Conservation (phyloP, 2,797 vertebrate genomes). For the Eurystomus glaucurus region DNA sequence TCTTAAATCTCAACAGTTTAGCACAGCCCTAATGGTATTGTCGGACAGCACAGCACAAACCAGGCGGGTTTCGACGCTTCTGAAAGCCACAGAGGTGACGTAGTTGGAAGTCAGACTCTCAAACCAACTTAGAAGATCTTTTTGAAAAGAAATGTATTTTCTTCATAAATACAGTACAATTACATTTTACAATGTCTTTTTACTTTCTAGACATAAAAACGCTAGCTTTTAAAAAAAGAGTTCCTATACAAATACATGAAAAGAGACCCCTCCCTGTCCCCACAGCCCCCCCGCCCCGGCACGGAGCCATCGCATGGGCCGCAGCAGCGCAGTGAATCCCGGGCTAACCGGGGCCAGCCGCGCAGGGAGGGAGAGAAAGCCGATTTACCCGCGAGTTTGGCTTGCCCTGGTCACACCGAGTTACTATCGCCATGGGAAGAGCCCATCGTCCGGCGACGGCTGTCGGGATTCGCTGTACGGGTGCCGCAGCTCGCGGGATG, state of each 20-base stretch:
- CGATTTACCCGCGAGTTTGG: fast-evolving
- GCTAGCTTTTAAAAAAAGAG: slow-evolving; percentile 68
- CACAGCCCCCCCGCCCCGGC: neutral
- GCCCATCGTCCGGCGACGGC: fast-evolving
- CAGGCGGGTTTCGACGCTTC: neutral
- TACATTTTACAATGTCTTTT: slow-evolving; percentile 71
- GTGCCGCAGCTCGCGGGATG: fast-evolving
- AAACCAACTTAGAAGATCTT: slow-evolving; percentile 29
- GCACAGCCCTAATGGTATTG: fast-evolving
- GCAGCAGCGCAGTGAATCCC: neutral
- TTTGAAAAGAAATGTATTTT: slow-evolving; percentile 78
- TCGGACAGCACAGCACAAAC: neutral
- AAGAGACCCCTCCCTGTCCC: neutral
- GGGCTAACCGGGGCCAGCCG: neutral
- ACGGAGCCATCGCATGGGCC: neutral
- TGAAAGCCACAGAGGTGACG: neutral
- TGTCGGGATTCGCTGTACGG: neutral
- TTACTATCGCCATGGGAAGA: fast-evolving
- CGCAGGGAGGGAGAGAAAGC: neutral
- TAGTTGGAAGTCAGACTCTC: neutral
- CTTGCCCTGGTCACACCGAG: neutral
- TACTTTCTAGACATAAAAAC: slow-evolving; percentile 76
- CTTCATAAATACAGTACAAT: slow-evolving; percentile 82
- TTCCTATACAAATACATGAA: slow-evolving; percentile 76
- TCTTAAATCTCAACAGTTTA: neutral